These are phyloP conservation scores for Mycteria americana DNA, from an alignment of 2,797 vertebrate genomes.

Conservation along the genomic window DNA sequence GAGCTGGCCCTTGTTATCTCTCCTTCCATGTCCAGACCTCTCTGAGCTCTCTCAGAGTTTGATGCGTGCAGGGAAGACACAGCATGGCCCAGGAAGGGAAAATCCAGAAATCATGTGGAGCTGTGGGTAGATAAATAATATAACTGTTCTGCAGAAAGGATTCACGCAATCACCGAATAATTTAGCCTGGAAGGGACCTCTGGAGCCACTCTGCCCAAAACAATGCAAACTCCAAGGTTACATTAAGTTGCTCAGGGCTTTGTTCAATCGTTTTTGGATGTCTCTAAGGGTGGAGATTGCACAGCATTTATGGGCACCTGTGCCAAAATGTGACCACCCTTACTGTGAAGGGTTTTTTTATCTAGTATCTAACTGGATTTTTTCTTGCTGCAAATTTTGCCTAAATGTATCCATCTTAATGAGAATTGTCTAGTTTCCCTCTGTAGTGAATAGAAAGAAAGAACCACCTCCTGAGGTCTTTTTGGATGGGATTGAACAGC, in stretches of 20 bases:
- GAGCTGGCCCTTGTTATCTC: neutral
- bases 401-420: neutral
- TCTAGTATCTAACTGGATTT: neutral
- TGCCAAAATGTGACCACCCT: neutral
- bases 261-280: neutral
- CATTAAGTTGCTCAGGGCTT: neutral
- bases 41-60: neutral
- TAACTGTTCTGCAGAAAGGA: neutral
- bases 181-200: neutral
- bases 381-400: neutral
- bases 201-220: neutral
- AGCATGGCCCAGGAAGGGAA: neutral
- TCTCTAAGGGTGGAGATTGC: neutral
- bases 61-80: neutral
- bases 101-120: neutral
- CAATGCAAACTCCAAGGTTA: neutral
- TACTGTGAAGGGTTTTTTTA: neutral
- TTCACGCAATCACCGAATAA: neutral
- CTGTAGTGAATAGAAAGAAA: neutral
- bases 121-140: neutral
- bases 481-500: neutral
- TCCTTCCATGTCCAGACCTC: neutral
- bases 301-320: neutral
- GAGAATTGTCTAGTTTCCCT: neutral
- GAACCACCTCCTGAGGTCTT: neutral